Percentiles rank a stretch among this genome's conserved stretches.
Evolutionary conservation across 1,140 invertebrate genomes (phyloP).

Genomic region (Diplogasteroides magnus): DNA sequence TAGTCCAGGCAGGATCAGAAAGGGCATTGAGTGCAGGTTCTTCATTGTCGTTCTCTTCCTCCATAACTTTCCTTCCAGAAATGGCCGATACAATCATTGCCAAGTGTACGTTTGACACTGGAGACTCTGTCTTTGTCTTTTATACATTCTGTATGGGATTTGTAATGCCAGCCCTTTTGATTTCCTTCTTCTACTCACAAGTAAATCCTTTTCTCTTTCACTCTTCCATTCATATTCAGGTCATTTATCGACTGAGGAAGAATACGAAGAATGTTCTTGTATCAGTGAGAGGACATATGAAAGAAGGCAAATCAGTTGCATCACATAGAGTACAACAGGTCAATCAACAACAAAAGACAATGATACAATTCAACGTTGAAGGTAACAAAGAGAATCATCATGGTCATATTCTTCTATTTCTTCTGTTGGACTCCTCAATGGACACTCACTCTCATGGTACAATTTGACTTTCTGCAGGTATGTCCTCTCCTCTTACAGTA

Average conservation of each 20-base stretch:
- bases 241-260: neutral
- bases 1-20: no score
- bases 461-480: slow-evolving; percentile 43
- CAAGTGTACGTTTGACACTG: slow-evolving; percentile 49
- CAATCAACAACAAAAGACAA: slow-evolving; percentile 15
- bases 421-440: slow-evolving; percentile 54
- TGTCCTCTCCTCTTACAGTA: slow-evolving; percentile 9
- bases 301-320: slow-evolving; percentile 15
- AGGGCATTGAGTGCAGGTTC: no score
- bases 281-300: slow-evolving; percentile 23
- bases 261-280: slow-evolving; percentile 3
- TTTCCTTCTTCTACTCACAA: slow-evolving; percentile 46
- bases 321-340: slow-evolving; percentile 11
- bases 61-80: slow-evolving; percentile 17
- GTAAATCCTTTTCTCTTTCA: slow-evolving; percentile 22
- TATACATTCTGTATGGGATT: slow-evolving; percentile 51
- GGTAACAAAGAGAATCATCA: slow-evolving; percentile 52
- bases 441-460: slow-evolving; percentile 45
- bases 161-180: slow-evolving; percentile 48
- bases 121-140: slow-evolving; percentile 42
- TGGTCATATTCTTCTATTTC: slow-evolving; percentile 54
- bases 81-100: slow-evolving; percentile 27
- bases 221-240: neutral
- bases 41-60: slow-evolving; percentile 3
- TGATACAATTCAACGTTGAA: slow-evolving; percentile 38